Conservation (phyloP, 2,888 invertebrate genomes). For the Eupithecia vulgata region DNA sequence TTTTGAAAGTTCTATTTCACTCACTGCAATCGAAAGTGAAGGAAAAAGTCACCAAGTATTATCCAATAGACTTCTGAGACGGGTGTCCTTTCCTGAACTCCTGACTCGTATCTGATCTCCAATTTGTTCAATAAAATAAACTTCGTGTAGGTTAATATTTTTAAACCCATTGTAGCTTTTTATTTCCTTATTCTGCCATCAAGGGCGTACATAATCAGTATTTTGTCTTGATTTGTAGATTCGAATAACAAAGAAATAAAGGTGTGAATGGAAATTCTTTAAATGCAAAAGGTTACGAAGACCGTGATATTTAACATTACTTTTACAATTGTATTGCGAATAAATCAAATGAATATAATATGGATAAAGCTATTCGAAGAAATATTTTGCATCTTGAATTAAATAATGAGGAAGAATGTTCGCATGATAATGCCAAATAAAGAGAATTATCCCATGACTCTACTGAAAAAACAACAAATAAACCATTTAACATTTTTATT, state of each 20-base stretch:
- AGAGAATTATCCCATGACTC: constrained; percentile 24
- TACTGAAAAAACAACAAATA: constrained; percentile 10
- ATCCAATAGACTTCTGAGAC: background rate
- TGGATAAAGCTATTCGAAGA: constrained; percentile 20
- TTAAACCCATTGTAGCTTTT: constrained; percentile 34
- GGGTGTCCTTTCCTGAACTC: constrained; percentile 13
- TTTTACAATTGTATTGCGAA: constrained; percentile 47
- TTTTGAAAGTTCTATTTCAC: background rate
- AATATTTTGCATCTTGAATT: constrained; percentile 24
- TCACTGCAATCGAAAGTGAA: background rate
- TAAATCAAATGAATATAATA: constrained; percentile 36
- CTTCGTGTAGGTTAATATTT: background rate
- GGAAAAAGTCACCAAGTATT: background rate
- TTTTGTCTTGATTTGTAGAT: constrained; percentile 57
- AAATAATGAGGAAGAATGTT: constrained; percentile 27
- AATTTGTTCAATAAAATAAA: constrained; percentile 22
- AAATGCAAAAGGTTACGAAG: constrained; percentile 58
- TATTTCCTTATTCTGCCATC: constrained; percentile 51
- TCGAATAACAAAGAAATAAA: constrained; percentile 57
- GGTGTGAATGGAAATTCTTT: constrained; percentile 58
- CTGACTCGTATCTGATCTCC: constrained; percentile 18
- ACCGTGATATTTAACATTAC: constrained; percentile 60
- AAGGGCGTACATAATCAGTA: constrained; percentile 45
- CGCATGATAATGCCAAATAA: constrained; percentile 31
- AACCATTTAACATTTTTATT: constrained; percentile 13